Evolutionary conservation across 2,113 vertebrate genomes (phyloP).

Genomic region (Taurulus bubalis): DNA sequence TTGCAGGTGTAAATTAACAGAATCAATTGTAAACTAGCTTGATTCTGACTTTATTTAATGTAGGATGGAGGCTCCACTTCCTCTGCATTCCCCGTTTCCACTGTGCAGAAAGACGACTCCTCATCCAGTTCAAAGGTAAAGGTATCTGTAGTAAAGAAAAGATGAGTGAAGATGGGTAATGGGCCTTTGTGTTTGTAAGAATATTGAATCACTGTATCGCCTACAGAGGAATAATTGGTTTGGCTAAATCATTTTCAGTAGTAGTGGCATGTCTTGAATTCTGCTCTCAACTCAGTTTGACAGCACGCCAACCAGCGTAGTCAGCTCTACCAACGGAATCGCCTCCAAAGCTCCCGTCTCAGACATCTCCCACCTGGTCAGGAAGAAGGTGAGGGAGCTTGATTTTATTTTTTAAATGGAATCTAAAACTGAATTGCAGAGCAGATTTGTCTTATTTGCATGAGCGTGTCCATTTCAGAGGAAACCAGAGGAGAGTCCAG

Average conservation of each 20-base stretch:
- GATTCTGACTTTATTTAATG: not conserved
- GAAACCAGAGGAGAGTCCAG: slow-evolving; percentile 79
- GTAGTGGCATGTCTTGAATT: not conserved
- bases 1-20: not conserved
- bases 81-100: slow-evolving; percentile 82
- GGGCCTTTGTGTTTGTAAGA: not conserved
- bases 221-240: not conserved
- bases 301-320: not conserved
- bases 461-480: slow-evolving; percentile 49
- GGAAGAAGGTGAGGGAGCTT: slow-evolving; percentile 73
- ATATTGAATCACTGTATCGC: too few relatives aligned
- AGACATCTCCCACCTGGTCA: slow-evolving; percentile 78
- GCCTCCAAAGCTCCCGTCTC: slow-evolving; percentile 48
- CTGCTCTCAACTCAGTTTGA: slow-evolving; percentile 19
- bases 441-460: not conserved
- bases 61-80: slow-evolving; percentile 89
- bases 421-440: not conserved
- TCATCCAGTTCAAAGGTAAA: slow-evolving; percentile 71
- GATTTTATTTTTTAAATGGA: not conserved
- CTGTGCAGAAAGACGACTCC: slow-evolving; percentile 73
- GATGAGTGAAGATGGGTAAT: not conserved
- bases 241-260: not conserved
- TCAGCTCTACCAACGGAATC: slow-evolving; percentile 7
- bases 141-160: not conserved
- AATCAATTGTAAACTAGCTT: not conserved